Conservation (phyloP, 2,113 vertebrate genomes). For the Cephalopterus ornatus region DNA sequence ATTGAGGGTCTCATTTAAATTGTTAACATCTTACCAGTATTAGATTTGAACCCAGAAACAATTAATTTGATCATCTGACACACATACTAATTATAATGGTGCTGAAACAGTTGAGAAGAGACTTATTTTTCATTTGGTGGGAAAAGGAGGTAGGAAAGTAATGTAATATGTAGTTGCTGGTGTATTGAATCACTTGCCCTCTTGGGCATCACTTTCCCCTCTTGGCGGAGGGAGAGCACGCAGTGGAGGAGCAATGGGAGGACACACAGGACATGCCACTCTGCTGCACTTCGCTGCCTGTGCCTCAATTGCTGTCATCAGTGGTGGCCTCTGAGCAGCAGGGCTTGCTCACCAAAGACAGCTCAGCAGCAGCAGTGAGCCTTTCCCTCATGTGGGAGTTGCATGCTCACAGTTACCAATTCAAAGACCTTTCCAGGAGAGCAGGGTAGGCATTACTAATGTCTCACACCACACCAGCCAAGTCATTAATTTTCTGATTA, state of each 20-base stretch:
- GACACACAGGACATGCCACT: neutral
- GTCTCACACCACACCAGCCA: neutral
- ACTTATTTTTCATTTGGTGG: neutral
- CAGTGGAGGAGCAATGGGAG: neutral
- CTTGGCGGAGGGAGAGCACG: neutral
- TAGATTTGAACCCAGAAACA: slow-evolving; percentile 57
- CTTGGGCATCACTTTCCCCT: neutral
- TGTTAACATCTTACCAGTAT: slow-evolving; percentile 49
- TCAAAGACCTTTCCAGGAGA: neutral
- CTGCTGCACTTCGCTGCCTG: neutral
- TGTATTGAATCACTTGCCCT: neutral
- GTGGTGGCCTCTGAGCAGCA: neutral
- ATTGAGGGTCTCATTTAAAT: slow-evolving; percentile 61
- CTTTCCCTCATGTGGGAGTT: neutral
- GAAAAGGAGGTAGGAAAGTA: slow-evolving; percentile 8
- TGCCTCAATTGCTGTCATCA: neutral
- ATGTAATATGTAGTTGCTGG: neutral
- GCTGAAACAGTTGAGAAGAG: slow-evolving; percentile 16
- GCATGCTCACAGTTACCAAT: neutral
- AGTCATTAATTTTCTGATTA: slow-evolving; percentile 62
- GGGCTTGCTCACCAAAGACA: neutral
- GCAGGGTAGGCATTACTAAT: neutral
- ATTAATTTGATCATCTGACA: slow-evolving; percentile 53
- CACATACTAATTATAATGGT: slow-evolving; percentile 45
- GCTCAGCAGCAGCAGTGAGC: neutral